Evolutionary conservation across 2,113 vertebrate genomes (phyloP), one percentile per base, ranked within the genome.

Genomic region (Eonycteris spelaea): DNA sequence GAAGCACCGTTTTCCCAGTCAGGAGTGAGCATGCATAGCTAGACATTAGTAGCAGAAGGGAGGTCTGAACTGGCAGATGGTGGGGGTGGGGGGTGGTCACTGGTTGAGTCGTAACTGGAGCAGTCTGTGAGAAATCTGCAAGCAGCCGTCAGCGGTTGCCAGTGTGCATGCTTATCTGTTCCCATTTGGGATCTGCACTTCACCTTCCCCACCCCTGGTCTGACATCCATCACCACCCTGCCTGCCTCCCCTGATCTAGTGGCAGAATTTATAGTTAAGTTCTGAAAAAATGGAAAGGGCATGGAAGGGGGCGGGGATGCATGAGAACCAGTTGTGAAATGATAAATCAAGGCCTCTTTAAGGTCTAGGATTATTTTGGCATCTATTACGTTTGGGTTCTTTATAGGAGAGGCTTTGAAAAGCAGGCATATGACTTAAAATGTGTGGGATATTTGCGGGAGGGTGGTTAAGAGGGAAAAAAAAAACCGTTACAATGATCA

Each of bases 401-500:
- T 92, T 74, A 22, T 51, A 26, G 28, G 74, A 94, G 40, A 85
- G 21, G 16, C 61, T 94, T 83, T 93, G 35, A 82, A 65, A 91
- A 92, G 45, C 22, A 43, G 67, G 15, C 51, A 51, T 57, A 57
- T 57, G 55, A 22, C 55, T 57, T 57, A 51, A 51, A 51, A 51
- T 51, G 51, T 51, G 51, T 51, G 51, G 51, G 51, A 51, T 16
- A 16, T 16, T 51, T 51, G 51, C 2, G 21, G 22, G 55, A 6
- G 55, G 55, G 55, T 22, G 18, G 38, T 77, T 59, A 67, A 61
- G 51, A 84, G 24, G 43, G 19, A 35, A 40, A 51, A 11, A 61
- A 45, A 78, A 67, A 38, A 30, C 85, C 97, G 97, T 98, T 98
- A 96, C 92, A 98, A 77, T 98, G 98, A 96, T 97, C 97, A 96